Evolutionary conservation across 1,140 invertebrate genomes (phyloP).

Genomic region (Pseudoatta argentina): DNA sequence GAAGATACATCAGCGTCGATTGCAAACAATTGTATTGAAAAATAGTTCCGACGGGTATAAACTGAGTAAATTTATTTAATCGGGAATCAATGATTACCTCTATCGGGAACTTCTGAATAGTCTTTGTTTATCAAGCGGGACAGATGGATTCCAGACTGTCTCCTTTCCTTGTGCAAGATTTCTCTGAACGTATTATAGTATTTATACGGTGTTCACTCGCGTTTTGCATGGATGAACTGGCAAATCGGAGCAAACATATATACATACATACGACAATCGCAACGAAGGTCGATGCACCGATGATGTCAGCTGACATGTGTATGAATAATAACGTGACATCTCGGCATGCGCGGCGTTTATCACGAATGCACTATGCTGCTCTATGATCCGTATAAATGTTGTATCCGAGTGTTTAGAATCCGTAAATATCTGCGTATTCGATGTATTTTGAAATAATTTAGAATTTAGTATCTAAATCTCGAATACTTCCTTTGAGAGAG

Average conservation of each 20-base stretch:
- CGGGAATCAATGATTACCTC: background rate
- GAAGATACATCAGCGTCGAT: background rate
- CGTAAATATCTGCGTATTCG: background rate
- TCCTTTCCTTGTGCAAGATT: slow-evolving; percentile 1
- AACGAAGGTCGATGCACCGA: slow-evolving; percentile 42
- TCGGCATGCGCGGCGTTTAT: slow-evolving; percentile 3
- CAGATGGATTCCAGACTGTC: slow-evolving; percentile 22
- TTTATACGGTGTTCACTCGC: slow-evolving; percentile 4
- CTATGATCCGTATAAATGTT: background rate
- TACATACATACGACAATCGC: slow-evolving; percentile 22
- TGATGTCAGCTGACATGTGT: slow-evolving; percentile 33
- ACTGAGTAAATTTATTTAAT: slow-evolving; percentile 16
- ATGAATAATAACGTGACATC: slow-evolving; percentile 39
- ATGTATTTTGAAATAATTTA: slow-evolving; percentile 8
- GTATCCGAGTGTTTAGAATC: background rate
- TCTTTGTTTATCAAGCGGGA: slow-evolving; percentile 34
- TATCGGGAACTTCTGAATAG: slow-evolving; percentile 18
- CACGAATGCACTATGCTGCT: background rate
- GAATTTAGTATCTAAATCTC: background rate
- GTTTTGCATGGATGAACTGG: slow-evolving; percentile 48
- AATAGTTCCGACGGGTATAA: background rate
- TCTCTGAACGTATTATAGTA: slow-evolving; percentile 30
- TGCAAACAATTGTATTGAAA: background rate
- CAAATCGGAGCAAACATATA: slow-evolving; percentile 22
- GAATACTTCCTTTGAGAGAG: background rate